Conservation (phyloP, 2,797 vertebrate genomes). For the Gambusia yucatana region DNA sequence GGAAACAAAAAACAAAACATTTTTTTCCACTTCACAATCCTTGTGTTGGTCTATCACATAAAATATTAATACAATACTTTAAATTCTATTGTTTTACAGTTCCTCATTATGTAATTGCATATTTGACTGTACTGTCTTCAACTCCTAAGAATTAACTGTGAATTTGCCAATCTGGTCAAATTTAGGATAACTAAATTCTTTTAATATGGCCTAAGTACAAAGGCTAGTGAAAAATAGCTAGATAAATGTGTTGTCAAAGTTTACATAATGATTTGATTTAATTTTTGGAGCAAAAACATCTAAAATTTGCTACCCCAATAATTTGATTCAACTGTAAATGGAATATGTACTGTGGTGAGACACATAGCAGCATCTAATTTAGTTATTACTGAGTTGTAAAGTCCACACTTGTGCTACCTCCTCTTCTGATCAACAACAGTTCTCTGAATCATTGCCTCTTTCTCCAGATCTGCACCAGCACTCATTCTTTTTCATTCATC, state of each 20-base stretch:
- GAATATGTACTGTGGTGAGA: slow-evolving; percentile 22
- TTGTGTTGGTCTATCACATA: not conserved
- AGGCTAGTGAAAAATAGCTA: slow-evolving; percentile 3
- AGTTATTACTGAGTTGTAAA: slow-evolving; percentile 1
- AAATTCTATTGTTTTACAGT: not conserved
- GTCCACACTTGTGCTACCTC: slow-evolving; percentile 46
- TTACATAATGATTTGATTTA: slow-evolving; percentile 22
- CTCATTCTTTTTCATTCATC: slow-evolving; percentile 59
- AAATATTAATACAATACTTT: not conserved
- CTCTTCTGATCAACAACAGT: slow-evolving; percentile 24
- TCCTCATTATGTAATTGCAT: not conserved
- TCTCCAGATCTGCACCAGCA: slow-evolving; percentile 51
- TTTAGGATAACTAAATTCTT: not conserved
- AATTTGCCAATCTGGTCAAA: slow-evolving; percentile 7
- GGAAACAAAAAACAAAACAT: not conserved
- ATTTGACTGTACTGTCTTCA: not conserved
- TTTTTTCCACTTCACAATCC: not conserved
- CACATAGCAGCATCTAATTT: slow-evolving; percentile 25
- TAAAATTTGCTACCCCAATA: slow-evolving; percentile 6
- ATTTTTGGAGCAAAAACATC: slow-evolving; percentile 11
- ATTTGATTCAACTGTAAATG: slow-evolving; percentile 11
- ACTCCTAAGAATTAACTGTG: not conserved
- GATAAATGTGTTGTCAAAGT: slow-evolving; percentile 6
- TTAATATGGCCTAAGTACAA: not conserved
- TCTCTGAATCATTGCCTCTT: slow-evolving; percentile 42